Evolutionary conservation across 2,113 vertebrate species (phyloP).

Genomic region (Addax nasomaculatus): DNA sequence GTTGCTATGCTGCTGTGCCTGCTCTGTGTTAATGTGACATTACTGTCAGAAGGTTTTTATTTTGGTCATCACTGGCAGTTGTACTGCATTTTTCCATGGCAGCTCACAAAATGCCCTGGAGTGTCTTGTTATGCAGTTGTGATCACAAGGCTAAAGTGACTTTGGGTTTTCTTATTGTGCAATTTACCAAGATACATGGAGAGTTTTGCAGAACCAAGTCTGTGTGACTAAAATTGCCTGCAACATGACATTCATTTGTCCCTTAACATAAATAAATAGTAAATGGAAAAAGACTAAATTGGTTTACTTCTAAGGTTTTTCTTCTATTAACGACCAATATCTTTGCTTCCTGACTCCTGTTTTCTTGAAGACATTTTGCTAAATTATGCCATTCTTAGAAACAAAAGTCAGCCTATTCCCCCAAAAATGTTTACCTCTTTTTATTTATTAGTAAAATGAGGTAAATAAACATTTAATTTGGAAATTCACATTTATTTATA

Average conservation of each 20-base stretch:
- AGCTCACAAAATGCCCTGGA: not conserved
- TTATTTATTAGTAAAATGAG: not conserved
- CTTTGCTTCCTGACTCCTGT: not conserved
- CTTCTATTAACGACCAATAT: not conserved
- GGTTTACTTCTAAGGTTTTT: not conserved
- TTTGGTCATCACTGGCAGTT: not conserved
- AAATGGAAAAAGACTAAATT: not conserved
- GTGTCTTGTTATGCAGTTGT: not conserved
- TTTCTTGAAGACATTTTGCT: not conserved
- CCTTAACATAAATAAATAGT: not conserved
- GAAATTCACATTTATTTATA: not conserved
- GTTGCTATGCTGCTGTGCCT: not conserved
- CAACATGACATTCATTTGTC: not conserved
- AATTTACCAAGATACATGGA: not conserved
- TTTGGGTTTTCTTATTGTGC: not conserved
- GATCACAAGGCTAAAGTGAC: not conserved
- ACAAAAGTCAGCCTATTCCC: not conserved
- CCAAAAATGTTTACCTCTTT: not conserved
- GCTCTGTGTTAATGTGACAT: constrained; percentile 6
- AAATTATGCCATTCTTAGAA: not conserved
- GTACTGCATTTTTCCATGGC: not conserved
- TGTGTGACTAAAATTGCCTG: not conserved
- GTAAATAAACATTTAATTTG: not conserved
- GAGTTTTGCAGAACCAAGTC: not conserved
- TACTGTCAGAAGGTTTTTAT: not conserved